A percentile compares a stretch with the other conserved stretches of the same genome.
phyloP scores from a whole-genome alignment of 2,797 vertebrate species.

The Spheniscus humboldti region DNA sequence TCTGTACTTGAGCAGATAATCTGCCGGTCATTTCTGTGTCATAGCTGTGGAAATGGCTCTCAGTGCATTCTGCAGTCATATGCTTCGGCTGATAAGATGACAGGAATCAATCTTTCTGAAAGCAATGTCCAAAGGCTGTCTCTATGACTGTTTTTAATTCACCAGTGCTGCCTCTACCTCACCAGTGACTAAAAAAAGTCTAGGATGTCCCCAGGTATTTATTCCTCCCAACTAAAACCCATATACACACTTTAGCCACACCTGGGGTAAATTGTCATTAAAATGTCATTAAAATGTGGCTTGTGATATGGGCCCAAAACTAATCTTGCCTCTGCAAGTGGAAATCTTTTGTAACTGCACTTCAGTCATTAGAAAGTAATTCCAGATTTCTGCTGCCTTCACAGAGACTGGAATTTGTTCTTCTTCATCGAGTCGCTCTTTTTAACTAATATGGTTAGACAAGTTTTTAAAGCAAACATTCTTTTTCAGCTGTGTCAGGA shows the following conservation, averaged over 20 bases:
- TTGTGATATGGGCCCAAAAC: not conserved
- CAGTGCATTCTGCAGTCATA: not conserved
- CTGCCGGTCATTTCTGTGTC: conserved; percentile 16
- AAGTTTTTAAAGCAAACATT: conserved; percentile 26
- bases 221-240: conserved; percentile 22
- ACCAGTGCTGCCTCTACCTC: conserved; percentile 12
- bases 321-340: not conserved
- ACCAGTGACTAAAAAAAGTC: not conserved
- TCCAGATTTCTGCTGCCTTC: not conserved
- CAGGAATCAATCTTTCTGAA: conserved; percentile 55
- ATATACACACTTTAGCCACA: not conserved
- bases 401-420: not conserved
- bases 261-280: not conserved
- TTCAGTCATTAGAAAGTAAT: not conserved
- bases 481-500: not conserved
- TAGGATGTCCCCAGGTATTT: not conserved
- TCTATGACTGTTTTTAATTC: conserved; percentile 28
- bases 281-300: not conserved
- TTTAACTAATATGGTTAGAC: not conserved
- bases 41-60: not conserved
- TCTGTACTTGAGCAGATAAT: conserved; percentile 37
- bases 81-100: conserved; percentile 17
- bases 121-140: conserved; percentile 50
- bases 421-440: not conserved
- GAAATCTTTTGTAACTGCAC: not conserved